Percentiles rank a stretch among this genome's conserved stretches.
phyloP scores from a whole-genome alignment of 2,888 invertebrate species.

The Periphyllus acericola region DNA sequence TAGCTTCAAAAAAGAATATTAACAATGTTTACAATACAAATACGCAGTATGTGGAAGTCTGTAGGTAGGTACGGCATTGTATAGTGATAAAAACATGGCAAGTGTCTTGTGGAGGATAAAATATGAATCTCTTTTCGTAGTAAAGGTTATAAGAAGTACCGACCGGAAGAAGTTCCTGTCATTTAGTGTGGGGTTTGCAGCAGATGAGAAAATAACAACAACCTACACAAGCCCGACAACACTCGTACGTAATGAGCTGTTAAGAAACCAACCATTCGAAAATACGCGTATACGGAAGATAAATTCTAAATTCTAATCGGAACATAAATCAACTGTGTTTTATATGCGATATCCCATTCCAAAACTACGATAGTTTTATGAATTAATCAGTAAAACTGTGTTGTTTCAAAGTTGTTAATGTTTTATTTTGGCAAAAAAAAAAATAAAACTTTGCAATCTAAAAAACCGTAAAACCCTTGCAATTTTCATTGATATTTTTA shows the following conservation, averaged over 20 bases:
- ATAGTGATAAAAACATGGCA: not conserved
- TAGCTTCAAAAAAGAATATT: not conserved
- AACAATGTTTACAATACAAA: not conserved
- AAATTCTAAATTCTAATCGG: constrained; percentile 2
- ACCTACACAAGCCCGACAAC: not conserved
- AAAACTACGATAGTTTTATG: not conserved
- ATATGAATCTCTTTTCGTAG: not conserved
- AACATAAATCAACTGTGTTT: not conserved
- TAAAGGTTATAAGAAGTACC: not conserved
- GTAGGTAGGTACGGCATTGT: not conserved
- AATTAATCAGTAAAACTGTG: too few species aligned
- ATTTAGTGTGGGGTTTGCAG: not conserved
- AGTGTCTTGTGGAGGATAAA: not conserved
- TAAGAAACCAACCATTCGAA: not conserved
- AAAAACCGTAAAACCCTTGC: not conserved
- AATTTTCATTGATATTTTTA: not conserved
- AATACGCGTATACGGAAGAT: not conserved
- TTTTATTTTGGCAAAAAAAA: too few species aligned
- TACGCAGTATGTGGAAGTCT: not conserved
- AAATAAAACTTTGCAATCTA: too few species aligned
- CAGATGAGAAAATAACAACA: constrained; percentile 15
- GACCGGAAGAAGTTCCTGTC: constrained; percentile 13
- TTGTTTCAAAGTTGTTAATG: too few species aligned
- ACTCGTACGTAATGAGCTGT: not conserved
- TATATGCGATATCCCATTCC: not conserved